Evolutionary conservation across 2,797 vertebrate genomes (phyloP).

Genomic region (Cynopterus sphinx): DNA sequence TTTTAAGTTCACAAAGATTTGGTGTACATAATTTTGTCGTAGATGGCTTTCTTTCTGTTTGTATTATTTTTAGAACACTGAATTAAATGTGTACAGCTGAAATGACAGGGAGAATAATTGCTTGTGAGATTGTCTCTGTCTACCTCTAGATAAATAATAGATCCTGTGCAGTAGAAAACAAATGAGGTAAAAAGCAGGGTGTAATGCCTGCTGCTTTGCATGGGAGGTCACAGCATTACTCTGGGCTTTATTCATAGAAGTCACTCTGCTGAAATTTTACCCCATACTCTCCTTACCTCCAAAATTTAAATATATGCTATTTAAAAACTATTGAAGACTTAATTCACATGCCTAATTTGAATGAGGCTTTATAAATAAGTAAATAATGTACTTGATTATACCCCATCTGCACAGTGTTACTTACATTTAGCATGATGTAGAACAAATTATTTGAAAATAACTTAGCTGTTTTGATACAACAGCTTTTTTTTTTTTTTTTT

Average conservation of each 20-base stretch:
- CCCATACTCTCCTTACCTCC: not conserved
- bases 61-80: not conserved
- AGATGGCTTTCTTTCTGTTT: not conserved
- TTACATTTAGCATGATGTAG: not conserved
- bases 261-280: not conserved
- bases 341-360: constrained; percentile 13
- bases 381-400: constrained; percentile 9
- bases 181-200: not conserved
- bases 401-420: not conserved
- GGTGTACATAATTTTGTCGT: not conserved
- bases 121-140: not conserved
- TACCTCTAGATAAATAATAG: constrained; percentile 5
- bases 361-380: not conserved
- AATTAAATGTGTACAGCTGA: constrained; percentile 6
- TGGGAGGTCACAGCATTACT: not conserved
- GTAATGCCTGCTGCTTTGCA: not conserved
- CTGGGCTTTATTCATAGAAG: constrained; percentile 13
- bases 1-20: not conserved
- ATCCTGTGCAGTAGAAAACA: constrained; percentile 22
- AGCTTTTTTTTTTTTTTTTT: not conserved
- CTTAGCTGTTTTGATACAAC: not conserved
- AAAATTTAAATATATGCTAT: not conserved
- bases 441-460: constrained; percentile 24
- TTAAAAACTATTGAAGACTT: constrained; percentile 12
- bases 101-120: constrained; percentile 20